Evolutionary conservation across 2,797 vertebrate genomes (phyloP).

Genomic region (Fundulus diaphanus): DNA sequence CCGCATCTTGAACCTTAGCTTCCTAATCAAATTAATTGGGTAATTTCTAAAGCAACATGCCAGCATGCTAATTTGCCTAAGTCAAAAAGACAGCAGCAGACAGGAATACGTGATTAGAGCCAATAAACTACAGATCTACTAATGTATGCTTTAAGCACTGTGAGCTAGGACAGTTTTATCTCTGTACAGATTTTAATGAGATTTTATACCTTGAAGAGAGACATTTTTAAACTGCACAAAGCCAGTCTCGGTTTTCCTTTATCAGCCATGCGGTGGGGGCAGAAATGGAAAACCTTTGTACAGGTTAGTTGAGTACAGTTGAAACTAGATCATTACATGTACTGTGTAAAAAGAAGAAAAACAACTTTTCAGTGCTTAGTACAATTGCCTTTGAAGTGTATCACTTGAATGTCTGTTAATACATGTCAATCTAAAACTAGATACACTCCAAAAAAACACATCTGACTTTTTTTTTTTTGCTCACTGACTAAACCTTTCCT

Average conservation of each 20-base stretch:
- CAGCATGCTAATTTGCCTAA: constrained; percentile 60
- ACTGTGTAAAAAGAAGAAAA: background rate
- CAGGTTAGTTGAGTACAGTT: constrained; percentile 14
- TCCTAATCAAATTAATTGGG: constrained; percentile 76
- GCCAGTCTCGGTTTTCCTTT: background rate
- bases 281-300: constrained; percentile 2
- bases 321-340: background rate
- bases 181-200: constrained; percentile 26
- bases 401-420: background rate
- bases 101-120: constrained; percentile 68
- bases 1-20: constrained; percentile 60
- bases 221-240: constrained; percentile 6
- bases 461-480: background rate
- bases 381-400: background rate
- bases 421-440: background rate
- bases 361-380: too few relatives aligned
- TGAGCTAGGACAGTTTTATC: constrained; percentile 26
- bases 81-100: constrained; percentile 55
- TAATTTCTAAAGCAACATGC: constrained; percentile 64
- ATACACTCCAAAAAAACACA: background rate
- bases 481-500: background rate
- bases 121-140: constrained; percentile 50
- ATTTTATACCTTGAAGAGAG: constrained; percentile 25
- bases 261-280: constrained; percentile 14
- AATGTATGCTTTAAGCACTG: constrained; percentile 39